phyloP scores from a whole-genome alignment of 2,888 invertebrate genomes.

The Lottia scabra region DNA sequence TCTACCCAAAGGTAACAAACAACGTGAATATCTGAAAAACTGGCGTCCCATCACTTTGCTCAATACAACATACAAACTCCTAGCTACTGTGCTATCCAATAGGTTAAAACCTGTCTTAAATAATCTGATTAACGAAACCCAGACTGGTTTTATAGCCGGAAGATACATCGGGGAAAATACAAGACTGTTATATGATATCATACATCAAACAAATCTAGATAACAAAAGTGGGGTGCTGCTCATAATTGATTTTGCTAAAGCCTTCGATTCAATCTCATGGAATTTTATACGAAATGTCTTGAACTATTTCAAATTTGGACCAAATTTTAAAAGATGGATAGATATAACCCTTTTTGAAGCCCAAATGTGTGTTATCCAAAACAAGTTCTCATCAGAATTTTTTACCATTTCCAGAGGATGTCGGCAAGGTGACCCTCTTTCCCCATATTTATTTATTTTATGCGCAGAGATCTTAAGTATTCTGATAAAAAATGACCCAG shows the following conservation, averaged over 20 bases:
- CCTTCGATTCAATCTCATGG: slow-evolving; percentile 5
- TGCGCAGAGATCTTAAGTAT: slow-evolving; percentile 8
- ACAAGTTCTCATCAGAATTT: neutral
- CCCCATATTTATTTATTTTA: neutral
- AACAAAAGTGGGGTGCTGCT: slow-evolving; percentile 2
- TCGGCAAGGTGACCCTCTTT: slow-evolving; percentile 19
- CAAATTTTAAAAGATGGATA: too few relatives aligned
- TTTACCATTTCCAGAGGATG: too few relatives aligned
- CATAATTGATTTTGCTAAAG: slow-evolving; percentile 10
- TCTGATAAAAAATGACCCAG: slow-evolving; percentile 9
- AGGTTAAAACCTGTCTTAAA: neutral
- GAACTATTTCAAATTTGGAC: slow-evolving; percentile 5
- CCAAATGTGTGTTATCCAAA: neutral
- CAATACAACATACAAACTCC: neutral
- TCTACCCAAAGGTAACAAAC: slow-evolving; percentile 5
- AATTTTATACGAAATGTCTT: slow-evolving; percentile 1
- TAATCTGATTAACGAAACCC: neutral
- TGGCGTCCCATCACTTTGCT: slow-evolving; percentile 7
- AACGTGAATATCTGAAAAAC: neutral
- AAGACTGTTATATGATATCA: slow-evolving; percentile 7
- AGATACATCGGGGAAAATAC: slow-evolving; percentile 7
- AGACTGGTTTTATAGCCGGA: slow-evolving; percentile 4
- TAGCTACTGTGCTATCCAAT: neutral
- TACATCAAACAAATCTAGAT: neutral
- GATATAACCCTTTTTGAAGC: neutral